These are phyloP conservation scores for Colius striatus DNA, from an alignment of 2,113 vertebrate species.

Conservation along the genomic window DNA sequence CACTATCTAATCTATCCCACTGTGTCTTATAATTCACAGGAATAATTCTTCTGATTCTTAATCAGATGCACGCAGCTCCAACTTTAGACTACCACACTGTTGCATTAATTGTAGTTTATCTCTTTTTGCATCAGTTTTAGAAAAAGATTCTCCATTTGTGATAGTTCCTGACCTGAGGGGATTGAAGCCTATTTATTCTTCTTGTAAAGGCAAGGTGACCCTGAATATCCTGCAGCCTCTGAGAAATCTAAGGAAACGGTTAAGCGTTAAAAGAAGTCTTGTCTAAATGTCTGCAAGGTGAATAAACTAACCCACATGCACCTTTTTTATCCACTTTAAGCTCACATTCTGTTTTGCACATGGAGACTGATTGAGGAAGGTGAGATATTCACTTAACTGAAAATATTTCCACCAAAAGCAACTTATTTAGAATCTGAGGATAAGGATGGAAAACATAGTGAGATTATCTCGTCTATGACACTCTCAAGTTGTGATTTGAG, in stretches of 20 bases:
- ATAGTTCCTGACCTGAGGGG: background rate
- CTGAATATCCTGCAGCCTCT: background rate
- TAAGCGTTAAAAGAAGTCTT: background rate
- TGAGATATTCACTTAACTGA: background rate
- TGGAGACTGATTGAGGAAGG: background rate
- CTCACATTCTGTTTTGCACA: background rate
- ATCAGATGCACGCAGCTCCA: background rate
- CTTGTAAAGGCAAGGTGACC: background rate
- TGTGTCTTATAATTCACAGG: background rate
- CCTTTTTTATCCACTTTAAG: background rate
- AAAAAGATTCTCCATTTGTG: background rate
- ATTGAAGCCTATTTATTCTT: background rate
- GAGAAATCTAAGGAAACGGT: slow-evolving; percentile 9
- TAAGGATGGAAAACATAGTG: background rate
- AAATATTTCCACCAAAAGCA: background rate
- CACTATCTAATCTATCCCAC: background rate
- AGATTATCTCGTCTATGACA: background rate
- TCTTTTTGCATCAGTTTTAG: background rate
- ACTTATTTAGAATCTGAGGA: background rate
- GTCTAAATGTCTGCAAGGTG: background rate
- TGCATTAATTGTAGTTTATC: background rate
- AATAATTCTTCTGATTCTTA: background rate
- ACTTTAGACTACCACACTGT: background rate
- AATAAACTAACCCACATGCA: background rate
- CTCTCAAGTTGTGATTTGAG: background rate